phyloP scores from a whole-genome alignment of 35 echinoderm and acorn worm genomes.

The Acanthaster planci region DNA sequence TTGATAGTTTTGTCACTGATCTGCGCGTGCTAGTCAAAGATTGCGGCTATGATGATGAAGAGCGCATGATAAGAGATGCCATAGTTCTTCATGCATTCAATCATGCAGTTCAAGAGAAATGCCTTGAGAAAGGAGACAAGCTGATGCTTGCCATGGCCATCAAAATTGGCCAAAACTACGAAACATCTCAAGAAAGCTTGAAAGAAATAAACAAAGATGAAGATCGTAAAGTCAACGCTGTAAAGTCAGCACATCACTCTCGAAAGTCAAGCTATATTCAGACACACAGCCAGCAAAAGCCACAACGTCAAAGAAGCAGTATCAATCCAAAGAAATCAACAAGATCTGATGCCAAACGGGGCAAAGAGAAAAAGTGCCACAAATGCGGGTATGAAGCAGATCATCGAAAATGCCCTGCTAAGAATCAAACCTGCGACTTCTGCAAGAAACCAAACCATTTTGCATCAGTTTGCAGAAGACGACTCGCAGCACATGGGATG shows the following conservation, averaged over 20 bases:
- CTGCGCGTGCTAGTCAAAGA: slow-evolving; percentile 72
- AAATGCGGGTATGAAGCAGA: slow-evolving; percentile 50
- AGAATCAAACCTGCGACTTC: slow-evolving; percentile 40
- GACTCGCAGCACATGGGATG: slow-evolving; percentile 17
- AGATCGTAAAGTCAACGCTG: background rate
- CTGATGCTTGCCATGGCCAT: slow-evolving; percentile 39
- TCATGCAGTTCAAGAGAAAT: slow-evolving; percentile 60
- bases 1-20: slow-evolving; percentile 81
- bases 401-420: slow-evolving; percentile 67
- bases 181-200: background rate
- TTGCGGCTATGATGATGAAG: slow-evolving; percentile 64
- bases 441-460: slow-evolving; percentile 69
- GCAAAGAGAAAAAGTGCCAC: slow-evolving; percentile 43
- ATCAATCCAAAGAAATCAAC: background rate
- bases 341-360: background rate
- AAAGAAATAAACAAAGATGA: too few relatives aligned
- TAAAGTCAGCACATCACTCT: background rate
- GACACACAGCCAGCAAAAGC: background rate
- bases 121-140: slow-evolving; percentile 62
- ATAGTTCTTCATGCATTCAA: slow-evolving; percentile 33
- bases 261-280: background rate
- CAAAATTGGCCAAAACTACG: slow-evolving; percentile 33
- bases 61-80: slow-evolving; percentile 68
- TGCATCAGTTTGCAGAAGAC: slow-evolving; percentile 51
- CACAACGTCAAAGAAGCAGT: background rate